A percentile compares a stretch with the other conserved stretches of the same genome.
These are phyloP conservation scores for Myotis myotis DNA, from an alignment of 2,797 vertebrate species.

Conservation along the genomic window DNA sequence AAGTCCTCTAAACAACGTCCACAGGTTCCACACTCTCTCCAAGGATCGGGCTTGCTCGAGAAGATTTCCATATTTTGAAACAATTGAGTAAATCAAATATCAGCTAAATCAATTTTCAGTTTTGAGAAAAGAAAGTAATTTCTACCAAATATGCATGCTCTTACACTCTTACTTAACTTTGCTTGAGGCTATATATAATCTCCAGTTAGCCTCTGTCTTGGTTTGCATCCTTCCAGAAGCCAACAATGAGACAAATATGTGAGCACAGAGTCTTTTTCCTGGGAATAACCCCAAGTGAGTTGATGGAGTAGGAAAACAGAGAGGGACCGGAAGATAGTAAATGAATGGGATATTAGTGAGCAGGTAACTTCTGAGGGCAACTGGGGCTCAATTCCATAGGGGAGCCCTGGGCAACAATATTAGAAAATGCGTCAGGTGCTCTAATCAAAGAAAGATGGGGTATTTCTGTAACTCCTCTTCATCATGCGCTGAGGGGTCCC, in stretches of 20 bases:
- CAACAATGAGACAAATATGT: not conserved
- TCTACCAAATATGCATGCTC: not conserved
- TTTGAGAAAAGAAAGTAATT: not conserved
- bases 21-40: not conserved
- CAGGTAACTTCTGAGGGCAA: not conserved
- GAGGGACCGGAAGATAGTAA: not conserved
- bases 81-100: not conserved
- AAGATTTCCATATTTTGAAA: not conserved
- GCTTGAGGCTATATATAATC: not conserved
- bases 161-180: not conserved
- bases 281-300: not conserved
- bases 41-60: not conserved
- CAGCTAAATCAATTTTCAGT: not conserved
- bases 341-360: accelerated
- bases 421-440: not conserved
- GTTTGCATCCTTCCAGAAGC: not conserved
- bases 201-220: not conserved
- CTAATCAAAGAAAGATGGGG: not conserved
- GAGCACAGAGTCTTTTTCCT: not conserved
- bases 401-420: not conserved
- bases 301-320: not conserved
- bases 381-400: not conserved
- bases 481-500: not conserved
- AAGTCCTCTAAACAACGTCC: not conserved
- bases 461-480: not conserved